Base-by-base conservation (phyloP, 2,888 invertebrate genomes). In the Eilema sororculum region DNA sequence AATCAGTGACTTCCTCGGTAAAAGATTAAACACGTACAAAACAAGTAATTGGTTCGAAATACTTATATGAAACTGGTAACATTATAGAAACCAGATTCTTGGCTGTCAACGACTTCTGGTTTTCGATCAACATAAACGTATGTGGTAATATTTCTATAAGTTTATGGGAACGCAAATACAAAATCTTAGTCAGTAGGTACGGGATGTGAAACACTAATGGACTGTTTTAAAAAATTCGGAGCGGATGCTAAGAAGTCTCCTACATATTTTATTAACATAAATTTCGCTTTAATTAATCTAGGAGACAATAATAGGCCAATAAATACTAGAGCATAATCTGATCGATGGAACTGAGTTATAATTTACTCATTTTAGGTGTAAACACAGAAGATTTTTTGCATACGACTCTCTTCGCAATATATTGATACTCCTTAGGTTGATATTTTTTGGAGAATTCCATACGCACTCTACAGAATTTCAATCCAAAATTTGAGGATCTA, bases 1-100 rank as follows among this genome's bases (percentile, higher is more conserved):
- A 93, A 91, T 92, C 88, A 91, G 87, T 76, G 75, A 88, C 89
- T 91, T 93, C 92, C 91, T 90, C 80, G 71, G 81, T 89, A 89
- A 85, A 87, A 84, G 87, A 90, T 88, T 88, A 87, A 90, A 86
- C 82, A 76, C 75, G 84, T 84, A 88, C 86, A 84, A 84, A 85
- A 87, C 86, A 84, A 86, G 82, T 88, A 89, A 90, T 89, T 89
- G 86, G 86, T 86, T 82, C 81, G 79, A 86, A 85, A 86, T 88
- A 52, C 52, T 52, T 52, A 86, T 85, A 64, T 78, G 70, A 81
- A 87, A 88, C 84, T 86, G 86, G 86, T 86, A 80, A 84, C 79
- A 86, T 87, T 86, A 85, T 84, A 80, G 80, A 86, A 88, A 86
- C 87, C 72, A 86, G 85, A 83, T 84, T 82, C 78, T 78, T 66